These are phyloP conservation scores for Triplophysa siluroides DNA, from an alignment of 2,113 vertebrate genomes.

Conservation along the genomic window DNA sequence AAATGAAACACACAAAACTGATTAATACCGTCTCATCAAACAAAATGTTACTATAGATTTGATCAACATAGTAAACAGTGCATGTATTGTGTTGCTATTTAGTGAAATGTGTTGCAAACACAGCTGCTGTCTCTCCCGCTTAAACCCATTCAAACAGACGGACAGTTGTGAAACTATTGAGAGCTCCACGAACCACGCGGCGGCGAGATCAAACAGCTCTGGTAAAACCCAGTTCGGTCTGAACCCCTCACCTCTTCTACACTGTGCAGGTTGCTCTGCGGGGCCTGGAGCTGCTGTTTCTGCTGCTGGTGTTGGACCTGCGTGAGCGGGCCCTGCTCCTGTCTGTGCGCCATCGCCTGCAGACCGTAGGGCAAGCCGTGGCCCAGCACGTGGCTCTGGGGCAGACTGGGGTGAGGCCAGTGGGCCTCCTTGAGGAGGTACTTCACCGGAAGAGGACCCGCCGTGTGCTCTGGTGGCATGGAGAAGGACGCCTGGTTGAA, in stretches of 20 bases:
- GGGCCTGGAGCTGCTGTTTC: conserved; percentile 67
- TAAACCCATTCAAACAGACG: too few relatives aligned
- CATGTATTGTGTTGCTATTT: too few relatives aligned
- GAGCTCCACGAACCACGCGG: too few relatives aligned
- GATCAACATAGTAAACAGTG: too few relatives aligned
- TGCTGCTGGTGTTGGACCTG: conserved; percentile 75
- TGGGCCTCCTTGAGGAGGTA: conserved; percentile 93
- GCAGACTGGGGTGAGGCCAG: conserved; percentile 88
- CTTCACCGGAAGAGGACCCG: conserved; percentile 84
- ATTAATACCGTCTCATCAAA: too few relatives aligned
- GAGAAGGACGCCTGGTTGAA: conserved; percentile 84
- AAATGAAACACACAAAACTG: too few relatives aligned
- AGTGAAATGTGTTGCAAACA: too few relatives aligned
- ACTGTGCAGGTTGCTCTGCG: conserved; percentile 89
- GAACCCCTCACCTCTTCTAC: conserved; percentile 88
- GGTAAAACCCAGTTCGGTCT: background rate
- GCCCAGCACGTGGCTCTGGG: conserved; percentile 87
- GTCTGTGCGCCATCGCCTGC: conserved; percentile 87
- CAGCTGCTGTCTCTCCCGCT: too few relatives aligned
- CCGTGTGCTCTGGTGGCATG: conserved; percentile 82
- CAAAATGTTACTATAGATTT: too few relatives aligned
- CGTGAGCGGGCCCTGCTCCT: conserved; percentile 90
- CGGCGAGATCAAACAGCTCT: background rate
- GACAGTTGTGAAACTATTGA: too few relatives aligned
- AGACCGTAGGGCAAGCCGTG: conserved; percentile 89